A percentile compares a stretch with the other conserved stretches of the same genome.
Conservation (phyloP, 1,140 invertebrate genomes). For the Physella acuta region DNA sequence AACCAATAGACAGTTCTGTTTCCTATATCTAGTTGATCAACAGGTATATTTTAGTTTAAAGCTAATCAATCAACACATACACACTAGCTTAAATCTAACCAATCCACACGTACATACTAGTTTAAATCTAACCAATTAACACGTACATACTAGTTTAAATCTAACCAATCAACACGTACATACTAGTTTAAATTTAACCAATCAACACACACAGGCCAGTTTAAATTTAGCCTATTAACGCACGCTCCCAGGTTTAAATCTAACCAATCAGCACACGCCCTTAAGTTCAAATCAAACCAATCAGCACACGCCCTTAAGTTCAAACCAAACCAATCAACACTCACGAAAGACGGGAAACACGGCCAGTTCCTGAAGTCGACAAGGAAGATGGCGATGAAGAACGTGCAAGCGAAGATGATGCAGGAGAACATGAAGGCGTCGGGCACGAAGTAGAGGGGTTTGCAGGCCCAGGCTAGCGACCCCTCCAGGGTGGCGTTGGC, state of each 20-base stretch:
- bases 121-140: too few species aligned
- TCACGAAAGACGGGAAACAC: slow-evolving; percentile 78
- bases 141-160: too few species aligned
- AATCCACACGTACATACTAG: too few species aligned
- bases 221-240: slow-evolving; percentile 93
- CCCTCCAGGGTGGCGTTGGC: slow-evolving; percentile 12
- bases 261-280: slow-evolving; percentile 35
- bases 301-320: slow-evolving; percentile 37
- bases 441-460: slow-evolving; percentile 33
- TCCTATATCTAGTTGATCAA: too few species aligned
- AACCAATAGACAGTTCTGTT: too few species aligned
- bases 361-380: slow-evolving; percentile 82
- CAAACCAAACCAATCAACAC: slow-evolving; percentile 18
- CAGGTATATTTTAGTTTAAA: too few species aligned
- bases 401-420: slow-evolving; percentile 29
- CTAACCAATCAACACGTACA: too few species aligned
- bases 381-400: slow-evolving; percentile 33
- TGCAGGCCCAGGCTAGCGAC: slow-evolving; percentile 14
- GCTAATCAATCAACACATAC: neutral
- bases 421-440: slow-evolving; percentile 80
- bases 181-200: too few species aligned
- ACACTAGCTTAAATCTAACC: too few species aligned
- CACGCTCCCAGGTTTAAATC: slow-evolving; percentile 64
- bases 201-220: slow-evolving; percentile 61
- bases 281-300: neutral